Evolutionary conservation across 2,888 invertebrate genomes (phyloP).

Genomic region (Rotaria socialis): DNA sequence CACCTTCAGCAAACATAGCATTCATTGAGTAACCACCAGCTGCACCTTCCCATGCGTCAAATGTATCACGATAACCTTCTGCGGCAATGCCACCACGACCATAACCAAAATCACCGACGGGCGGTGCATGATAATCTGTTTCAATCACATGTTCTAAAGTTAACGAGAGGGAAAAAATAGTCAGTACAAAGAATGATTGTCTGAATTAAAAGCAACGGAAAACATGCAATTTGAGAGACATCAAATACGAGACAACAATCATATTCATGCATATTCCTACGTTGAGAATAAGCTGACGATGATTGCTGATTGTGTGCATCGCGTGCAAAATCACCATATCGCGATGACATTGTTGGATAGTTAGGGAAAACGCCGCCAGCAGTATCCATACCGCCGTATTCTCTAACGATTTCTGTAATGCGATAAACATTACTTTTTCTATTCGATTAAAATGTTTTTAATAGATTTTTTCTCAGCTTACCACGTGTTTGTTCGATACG

Average conservation of each 20-base stretch:
- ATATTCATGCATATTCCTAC: conserved; percentile 23
- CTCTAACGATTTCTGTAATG: conserved; percentile 19
- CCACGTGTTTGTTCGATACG: conserved; percentile 20
- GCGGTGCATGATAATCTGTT: conserved; percentile 42
- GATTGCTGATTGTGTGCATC: conserved; percentile 19
- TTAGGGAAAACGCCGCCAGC: not conserved
- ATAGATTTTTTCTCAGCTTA: not conserved
- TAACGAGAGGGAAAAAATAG: not conserved
- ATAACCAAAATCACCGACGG: conserved; percentile 41
- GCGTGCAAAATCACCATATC: not conserved
- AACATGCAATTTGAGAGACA: not conserved
- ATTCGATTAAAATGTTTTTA: not conserved
- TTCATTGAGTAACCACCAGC: conserved; percentile 43
- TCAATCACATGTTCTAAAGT: not conserved
- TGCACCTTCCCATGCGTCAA: conserved; percentile 29
- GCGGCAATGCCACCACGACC: not conserved
- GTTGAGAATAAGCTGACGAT: conserved; percentile 17
- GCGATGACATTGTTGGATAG: conserved; percentile 17
- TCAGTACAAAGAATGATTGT: no score
- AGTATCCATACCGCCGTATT: not conserved
- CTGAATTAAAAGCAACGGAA: not conserved
- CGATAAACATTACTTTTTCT: not conserved
- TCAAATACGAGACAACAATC: not conserved
- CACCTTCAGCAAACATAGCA: conserved; percentile 41
- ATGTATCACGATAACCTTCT: conserved; percentile 33